Evolutionary conservation across 2,113 vertebrate species (phyloP).

Genomic region (Gambusia affinis): DNA sequence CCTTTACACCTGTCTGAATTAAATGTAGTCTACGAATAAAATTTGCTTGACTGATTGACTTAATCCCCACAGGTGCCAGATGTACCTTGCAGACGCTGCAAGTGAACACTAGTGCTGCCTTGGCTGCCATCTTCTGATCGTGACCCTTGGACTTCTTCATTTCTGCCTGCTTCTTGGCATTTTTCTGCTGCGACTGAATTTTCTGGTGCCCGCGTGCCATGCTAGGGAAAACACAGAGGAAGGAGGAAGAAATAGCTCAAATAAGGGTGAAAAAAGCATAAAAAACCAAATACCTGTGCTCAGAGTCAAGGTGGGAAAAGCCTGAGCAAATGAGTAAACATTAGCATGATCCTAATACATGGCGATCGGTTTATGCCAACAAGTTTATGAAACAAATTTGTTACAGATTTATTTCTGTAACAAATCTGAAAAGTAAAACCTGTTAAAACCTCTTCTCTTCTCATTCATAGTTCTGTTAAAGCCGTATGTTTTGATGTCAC

Average conservation of each 20-base stretch:
- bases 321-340: too few species aligned
- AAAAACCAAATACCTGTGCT: too few species aligned
- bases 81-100: constrained; percentile 91
- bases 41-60: background rate
- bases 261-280: background rate
- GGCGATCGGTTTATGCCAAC: too few species aligned
- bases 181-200: constrained; percentile 97
- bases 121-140: constrained; percentile 93
- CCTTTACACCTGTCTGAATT: background rate
- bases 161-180: constrained; percentile 97
- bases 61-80: background rate
- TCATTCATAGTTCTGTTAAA: too few species aligned
- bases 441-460: background rate
- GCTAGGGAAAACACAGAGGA: constrained; percentile 59
- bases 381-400: too few species aligned
- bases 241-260: background rate
- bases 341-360: too few species aligned
- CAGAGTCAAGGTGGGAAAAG: too few species aligned
- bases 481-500: background rate
- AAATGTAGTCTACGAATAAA: background rate
- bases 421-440: too few species aligned
- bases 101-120: constrained; percentile 91
- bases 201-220: constrained; percentile 99
- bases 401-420: too few species aligned
- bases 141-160: constrained; percentile 95